Percentiles rank a stretch among this genome's conserved stretches.
These are phyloP conservation scores for Xenopus borealis DNA, from an alignment of 2,113 vertebrate genomes.

Conservation along the genomic window DNA sequence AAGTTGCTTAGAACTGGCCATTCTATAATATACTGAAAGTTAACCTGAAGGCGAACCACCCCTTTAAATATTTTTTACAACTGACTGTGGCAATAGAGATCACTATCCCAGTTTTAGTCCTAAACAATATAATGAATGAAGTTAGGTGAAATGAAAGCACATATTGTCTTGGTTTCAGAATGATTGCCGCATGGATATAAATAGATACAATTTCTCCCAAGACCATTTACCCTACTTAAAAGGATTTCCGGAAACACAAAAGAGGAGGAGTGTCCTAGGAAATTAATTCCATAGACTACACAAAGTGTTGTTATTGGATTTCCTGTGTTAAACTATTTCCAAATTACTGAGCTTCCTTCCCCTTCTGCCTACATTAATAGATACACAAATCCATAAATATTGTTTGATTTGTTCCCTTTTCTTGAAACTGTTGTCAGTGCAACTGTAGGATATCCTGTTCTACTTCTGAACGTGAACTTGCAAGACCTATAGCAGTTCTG, in stretches of 20 bases:
- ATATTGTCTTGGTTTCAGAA: too few species aligned
- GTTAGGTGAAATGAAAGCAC: too few species aligned
- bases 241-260: slow-evolving; percentile 43
- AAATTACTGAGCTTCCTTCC: slow-evolving; percentile 34
- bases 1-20: too few species aligned
- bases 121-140: too few species aligned
- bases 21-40: too few species aligned
- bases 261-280: slow-evolving; percentile 37
- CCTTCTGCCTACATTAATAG: slow-evolving; percentile 33
- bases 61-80: too few species aligned
- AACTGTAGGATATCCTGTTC: slow-evolving; percentile 33
- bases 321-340: slow-evolving; percentile 35
- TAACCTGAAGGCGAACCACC: too few species aligned
- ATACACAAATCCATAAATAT: not conserved
- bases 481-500: not conserved
- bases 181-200: not conserved
- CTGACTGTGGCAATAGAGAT: too few species aligned
- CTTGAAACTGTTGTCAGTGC: not conserved
- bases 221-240: slow-evolving; percentile 30
- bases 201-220: slow-evolving; percentile 24
- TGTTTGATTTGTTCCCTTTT: slow-evolving; percentile 11
- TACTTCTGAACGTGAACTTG: not conserved
- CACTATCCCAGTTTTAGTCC: too few species aligned
- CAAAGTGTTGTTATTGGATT: slow-evolving; percentile 17
- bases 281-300: slow-evolving; percentile 26